phyloP scores from a whole-genome alignment of 1,140 invertebrate genomes.

The Myzus persicae region DNA sequence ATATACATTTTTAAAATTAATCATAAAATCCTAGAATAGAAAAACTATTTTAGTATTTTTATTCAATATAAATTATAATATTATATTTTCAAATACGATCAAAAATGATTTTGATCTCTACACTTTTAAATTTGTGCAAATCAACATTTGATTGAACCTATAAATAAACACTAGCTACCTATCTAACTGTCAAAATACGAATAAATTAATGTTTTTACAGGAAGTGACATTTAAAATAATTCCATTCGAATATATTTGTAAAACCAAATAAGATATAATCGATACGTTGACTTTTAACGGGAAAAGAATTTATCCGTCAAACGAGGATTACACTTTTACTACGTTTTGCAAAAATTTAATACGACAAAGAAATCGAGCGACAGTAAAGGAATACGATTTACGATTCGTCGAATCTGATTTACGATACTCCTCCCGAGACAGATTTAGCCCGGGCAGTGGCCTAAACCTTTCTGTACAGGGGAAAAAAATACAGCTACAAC shows the following conservation, averaged over 20 bases:
- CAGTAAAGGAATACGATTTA: slow-evolving; percentile 7
- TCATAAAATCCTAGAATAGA: neutral
- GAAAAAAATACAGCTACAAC: neutral
- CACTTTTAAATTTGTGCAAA: neutral
- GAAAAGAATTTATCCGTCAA: neutral
- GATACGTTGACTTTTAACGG: neutral
- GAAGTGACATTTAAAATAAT: neutral
- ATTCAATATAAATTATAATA: neutral
- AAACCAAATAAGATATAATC: neutral
- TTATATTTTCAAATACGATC: neutral
- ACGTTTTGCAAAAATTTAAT: neutral
- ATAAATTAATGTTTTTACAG: neutral
- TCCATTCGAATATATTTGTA: neutral
- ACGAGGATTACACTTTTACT: neutral
- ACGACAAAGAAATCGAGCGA: neutral
- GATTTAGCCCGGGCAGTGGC: neutral
- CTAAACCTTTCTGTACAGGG: neutral
- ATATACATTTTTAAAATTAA: neutral
- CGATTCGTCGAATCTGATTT: slow-evolving; percentile 40
- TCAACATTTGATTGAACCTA: neutral
- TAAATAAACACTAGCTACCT: neutral
- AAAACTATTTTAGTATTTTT: neutral
- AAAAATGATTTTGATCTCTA: neutral
- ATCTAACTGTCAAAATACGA: neutral
- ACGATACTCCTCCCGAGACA: neutral